phyloP scores from a whole-genome alignment of 2,113 vertebrate species.

The Pollimyrus isidori region DNA sequence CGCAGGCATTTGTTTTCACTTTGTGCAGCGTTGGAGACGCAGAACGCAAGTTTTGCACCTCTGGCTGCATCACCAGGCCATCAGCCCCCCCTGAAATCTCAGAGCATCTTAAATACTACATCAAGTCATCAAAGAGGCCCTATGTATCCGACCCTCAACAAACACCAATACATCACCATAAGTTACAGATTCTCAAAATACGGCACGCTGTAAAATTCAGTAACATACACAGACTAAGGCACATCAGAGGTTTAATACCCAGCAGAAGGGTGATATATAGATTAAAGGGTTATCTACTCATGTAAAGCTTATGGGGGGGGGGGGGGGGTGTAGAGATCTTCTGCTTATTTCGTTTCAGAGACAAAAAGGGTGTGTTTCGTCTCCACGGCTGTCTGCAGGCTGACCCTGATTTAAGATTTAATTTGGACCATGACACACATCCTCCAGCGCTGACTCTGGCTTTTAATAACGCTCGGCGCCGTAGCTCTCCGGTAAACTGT shows the following conservation, averaged over 20 bases:
- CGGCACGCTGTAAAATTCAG: background rate
- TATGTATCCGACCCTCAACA: background rate
- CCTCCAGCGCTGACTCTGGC: constrained; percentile 22
- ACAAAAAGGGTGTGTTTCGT: constrained; percentile 28
- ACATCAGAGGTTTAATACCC: background rate
- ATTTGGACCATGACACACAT: constrained; percentile 32
- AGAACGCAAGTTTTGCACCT: background rate
- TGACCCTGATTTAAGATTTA: constrained; percentile 37
- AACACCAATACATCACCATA: background rate
- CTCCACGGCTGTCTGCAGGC: constrained; percentile 28
- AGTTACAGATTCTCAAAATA: background rate
- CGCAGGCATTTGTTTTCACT: background rate
- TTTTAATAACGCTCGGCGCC: constrained; percentile 1
- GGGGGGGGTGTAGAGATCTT: constrained; percentile 19
- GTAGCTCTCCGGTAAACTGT: background rate
- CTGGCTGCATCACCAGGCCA: background rate
- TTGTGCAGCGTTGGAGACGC: background rate
- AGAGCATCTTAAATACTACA: too few species aligned
- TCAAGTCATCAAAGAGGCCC: too few species aligned
- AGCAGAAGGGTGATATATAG: background rate
- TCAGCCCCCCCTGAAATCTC: too few species aligned
- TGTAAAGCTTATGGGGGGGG: background rate
- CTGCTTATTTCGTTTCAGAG: constrained; percentile 4
- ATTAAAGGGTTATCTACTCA: background rate
- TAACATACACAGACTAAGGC: background rate